phyloP scores from a whole-genome alignment of 2,888 invertebrate species.

The Opisthograptis luteolata region DNA sequence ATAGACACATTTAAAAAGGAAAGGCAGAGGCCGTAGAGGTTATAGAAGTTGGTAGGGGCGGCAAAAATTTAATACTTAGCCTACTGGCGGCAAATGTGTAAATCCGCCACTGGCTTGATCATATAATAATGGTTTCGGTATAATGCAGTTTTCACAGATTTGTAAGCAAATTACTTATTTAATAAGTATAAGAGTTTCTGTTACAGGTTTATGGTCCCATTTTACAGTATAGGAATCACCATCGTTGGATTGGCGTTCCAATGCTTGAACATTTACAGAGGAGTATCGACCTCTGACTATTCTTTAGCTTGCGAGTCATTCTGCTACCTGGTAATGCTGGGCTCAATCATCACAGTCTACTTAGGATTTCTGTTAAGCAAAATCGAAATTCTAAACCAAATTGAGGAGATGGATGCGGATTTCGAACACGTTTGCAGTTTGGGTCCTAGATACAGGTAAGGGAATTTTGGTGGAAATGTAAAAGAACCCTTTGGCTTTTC shows the following conservation, averaged over 20 bases:
- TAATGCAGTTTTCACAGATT: no score
- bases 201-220: slow-evolving; percentile 57
- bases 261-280: slow-evolving; percentile 47
- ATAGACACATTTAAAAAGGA: no score
- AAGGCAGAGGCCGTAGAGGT: no score
- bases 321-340: slow-evolving; percentile 57
- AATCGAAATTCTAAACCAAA: slow-evolving; percentile 42
- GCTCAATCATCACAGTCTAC: slow-evolving; percentile 48
- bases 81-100: no score
- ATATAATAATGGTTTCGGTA: no score
- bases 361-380: slow-evolving; percentile 44
- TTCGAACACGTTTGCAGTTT: slow-evolving; percentile 54
- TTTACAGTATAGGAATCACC: slow-evolving; percentile 35
- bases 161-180: no score
- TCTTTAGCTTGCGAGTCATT: slow-evolving; percentile 61
- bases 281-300: slow-evolving; percentile 48
- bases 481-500: no score
- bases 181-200: slow-evolving; percentile 2
- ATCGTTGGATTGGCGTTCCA: slow-evolving; percentile 44
- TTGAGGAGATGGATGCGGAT: slow-evolving; percentile 57
- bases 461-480: no score
- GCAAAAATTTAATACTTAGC: no score
- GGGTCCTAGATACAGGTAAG: slow-evolving; percentile 53
- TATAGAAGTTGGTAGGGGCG: no score
- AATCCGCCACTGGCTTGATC: no score